These are phyloP conservation scores for Caretta caretta DNA, from an alignment of 2,113 vertebrate genomes.

Conservation along the genomic window DNA sequence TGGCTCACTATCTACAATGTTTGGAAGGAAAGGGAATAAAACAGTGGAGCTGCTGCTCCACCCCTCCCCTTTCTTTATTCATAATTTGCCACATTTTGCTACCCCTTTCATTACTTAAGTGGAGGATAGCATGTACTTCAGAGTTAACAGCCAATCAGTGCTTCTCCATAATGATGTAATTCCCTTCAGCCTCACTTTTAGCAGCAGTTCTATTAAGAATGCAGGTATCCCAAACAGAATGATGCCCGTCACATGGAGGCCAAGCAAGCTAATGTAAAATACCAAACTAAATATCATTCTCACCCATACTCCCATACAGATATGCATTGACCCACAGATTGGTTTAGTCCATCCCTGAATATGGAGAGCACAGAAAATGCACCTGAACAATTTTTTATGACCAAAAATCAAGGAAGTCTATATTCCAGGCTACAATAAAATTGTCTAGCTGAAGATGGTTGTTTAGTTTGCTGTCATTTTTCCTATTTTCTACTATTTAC, in stretches of 20 bases:
- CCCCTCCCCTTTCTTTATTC: background rate
- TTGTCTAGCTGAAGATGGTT: background rate
- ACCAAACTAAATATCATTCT: background rate
- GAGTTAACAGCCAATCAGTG: background rate
- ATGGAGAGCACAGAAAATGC: background rate
- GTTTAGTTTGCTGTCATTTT: background rate
- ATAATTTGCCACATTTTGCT: background rate
- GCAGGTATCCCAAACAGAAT: background rate
- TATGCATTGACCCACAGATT: background rate
- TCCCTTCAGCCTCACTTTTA: background rate
- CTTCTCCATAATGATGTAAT: background rate
- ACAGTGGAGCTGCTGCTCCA: background rate
- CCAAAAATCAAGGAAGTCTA: rapidly evolving
- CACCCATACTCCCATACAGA: rapidly evolving
- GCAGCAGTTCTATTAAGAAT: rapidly evolving
- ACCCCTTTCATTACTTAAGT: no score
- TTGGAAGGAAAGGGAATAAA: background rate
- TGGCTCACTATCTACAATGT: background rate
- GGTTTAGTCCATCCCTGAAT: background rate
- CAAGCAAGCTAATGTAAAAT: background rate
- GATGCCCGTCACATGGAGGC: background rate
- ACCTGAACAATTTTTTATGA: background rate
- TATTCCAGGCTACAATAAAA: background rate
- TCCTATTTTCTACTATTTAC: background rate
- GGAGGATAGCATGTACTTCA: rapidly evolving